A percentile compares a stretch with the other conserved stretches of the same genome.
These are phyloP conservation scores for Phylloscopus whistleri DNA, from an alignment of 2,113 vertebrate genomes.

Conservation along the genomic window DNA sequence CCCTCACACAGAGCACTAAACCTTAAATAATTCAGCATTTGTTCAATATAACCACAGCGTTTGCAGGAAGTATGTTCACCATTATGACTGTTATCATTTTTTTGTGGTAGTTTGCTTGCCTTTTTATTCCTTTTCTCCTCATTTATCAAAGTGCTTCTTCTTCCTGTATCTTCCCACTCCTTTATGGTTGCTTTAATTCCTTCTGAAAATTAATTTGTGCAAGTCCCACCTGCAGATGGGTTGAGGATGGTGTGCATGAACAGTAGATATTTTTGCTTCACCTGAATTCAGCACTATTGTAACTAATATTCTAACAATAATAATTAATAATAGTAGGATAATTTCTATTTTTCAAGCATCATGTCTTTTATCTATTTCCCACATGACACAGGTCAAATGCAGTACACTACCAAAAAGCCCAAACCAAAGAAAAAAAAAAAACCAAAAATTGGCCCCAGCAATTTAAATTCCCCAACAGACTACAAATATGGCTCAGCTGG, in stretches of 20 bases:
- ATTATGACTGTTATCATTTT: neutral
- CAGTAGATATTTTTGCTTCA: neutral
- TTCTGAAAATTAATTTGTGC: neutral
- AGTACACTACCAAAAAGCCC: neutral
- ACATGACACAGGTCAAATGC: neutral
- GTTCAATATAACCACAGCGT: neutral
- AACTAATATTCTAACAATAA: neutral
- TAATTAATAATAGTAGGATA: neutral
- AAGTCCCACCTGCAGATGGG: neutral
- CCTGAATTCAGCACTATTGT: neutral
- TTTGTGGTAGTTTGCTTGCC: neutral
- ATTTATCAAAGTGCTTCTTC: neutral
- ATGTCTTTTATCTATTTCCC: neutral
- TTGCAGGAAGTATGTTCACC: neutral
- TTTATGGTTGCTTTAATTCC: neutral
- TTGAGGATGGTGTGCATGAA: neutral
- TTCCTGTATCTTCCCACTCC: neutral
- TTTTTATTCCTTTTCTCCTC: neutral
- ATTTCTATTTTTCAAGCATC: neutral
- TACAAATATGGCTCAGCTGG: neutral
- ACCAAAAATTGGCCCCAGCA: neutral
- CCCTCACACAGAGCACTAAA: neutral
- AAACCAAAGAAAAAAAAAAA: neutral
- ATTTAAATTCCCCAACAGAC: neutral
- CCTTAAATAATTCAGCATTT: slow-evolving; percentile 48